Base-by-base conservation (phyloP, 2,797 vertebrate species). In the Monodelphis domestica region DNA sequence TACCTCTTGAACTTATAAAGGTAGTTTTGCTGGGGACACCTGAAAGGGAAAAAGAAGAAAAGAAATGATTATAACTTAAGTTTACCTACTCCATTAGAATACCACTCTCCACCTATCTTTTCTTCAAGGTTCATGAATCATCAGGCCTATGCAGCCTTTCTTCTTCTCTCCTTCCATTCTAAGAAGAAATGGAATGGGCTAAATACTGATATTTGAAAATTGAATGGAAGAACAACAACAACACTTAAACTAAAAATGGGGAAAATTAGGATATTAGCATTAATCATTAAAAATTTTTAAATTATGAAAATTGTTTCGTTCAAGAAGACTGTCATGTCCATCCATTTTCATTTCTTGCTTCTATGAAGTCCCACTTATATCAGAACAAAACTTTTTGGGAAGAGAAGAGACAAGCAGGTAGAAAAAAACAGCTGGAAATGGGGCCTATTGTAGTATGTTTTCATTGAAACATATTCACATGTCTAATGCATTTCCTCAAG, bases 281-380 rank as follows among this genome's bases (percentile, higher is more conserved):
- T 91, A 90, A 89, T 89, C 53, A 96, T 90, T 9, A 91, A 92
- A 90, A n/a, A 89, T 54, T 93, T 90, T 29, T 89, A 92, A 93
- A 91, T 78, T 78, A 45, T 24, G 21, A 78, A 78, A 21, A 38
- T 9, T 87, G 0, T 0, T 54, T 91, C 5, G 50, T 2, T 95
- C 10, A 93, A 90, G 50, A 92, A 95, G 29, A 88, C 5, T 88
- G 38, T 10, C 26, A 56, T 53, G 21, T 1, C 89, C 10, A 17
- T 93, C n/a, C 4, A 63, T 63, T 63, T 59, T 63, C 33, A 63
- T n/a, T 63, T 63, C 59, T n/a, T 63, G 90, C 93, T 94, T 28
- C 54, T 38, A 54, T 4, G 30, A 53, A 52, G 3, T 84, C 0
- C 21, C 12, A 29, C 28, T 70, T 24, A 28, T 28, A 78, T 90